A percentile compares a stretch with the other conserved stretches of the same genome.
These are phyloP conservation scores for Ashinkailepas kermadecensis DNA, from an alignment of 2,888 invertebrate species.

Conservation along the genomic window DNA sequence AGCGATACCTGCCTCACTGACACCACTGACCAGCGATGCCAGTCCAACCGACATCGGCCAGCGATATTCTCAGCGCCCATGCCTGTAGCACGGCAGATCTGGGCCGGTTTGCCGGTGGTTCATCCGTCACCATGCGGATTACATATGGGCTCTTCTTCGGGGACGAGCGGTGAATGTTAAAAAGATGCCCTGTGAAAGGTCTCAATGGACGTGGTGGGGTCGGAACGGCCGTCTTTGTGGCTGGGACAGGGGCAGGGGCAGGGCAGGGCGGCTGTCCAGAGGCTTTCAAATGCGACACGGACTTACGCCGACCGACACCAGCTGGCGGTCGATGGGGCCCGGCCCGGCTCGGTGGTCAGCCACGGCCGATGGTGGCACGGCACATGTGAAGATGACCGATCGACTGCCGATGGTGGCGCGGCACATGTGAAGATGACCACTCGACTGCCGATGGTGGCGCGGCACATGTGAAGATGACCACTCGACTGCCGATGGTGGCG, in stretches of 20 bases:
- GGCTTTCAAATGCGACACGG: background rate
- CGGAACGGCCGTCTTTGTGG: background rate
- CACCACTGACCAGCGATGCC: too few relatives aligned
- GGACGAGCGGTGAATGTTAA: background rate
- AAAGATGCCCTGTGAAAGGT: background rate
- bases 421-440: too few relatives aligned
- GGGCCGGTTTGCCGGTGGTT: background rate
- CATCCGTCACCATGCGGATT: background rate
- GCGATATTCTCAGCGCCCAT: too few relatives aligned
- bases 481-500: too few relatives aligned
- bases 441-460: too few relatives aligned
- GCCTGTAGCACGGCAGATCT: too few relatives aligned
- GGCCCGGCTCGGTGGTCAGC: background rate
- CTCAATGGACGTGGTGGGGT: background rate
- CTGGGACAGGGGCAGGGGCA: background rate
- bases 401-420: too few relatives aligned
- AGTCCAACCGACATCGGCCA: too few relatives aligned
- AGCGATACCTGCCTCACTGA: too few relatives aligned
- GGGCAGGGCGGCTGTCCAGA: background rate
- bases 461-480: too few relatives aligned
- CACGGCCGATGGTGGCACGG: background rate
- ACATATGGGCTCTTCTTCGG: background rate
- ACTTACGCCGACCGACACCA: background rate
- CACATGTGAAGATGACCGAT: background rate
- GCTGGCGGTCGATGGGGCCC: background rate